Evolutionary conservation across 2,113 vertebrate genomes (phyloP).

Genomic region (Calyptomena viridis): DNA sequence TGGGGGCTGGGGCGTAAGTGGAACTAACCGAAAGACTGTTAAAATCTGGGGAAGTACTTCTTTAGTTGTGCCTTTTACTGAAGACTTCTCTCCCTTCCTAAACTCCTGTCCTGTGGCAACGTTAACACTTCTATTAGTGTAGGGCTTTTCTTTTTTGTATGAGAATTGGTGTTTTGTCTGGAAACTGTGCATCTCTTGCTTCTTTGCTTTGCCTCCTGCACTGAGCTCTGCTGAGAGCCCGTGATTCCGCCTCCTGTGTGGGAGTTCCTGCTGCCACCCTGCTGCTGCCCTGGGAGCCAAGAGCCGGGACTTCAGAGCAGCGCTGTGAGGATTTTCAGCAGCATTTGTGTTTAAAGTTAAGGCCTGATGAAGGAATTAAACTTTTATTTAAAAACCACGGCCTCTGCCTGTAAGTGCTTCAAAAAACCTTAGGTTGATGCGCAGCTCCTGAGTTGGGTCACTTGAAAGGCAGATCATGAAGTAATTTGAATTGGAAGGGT

Average conservation of each 20-base stretch:
- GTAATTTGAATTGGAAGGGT: neutral
- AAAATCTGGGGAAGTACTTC: neutral
- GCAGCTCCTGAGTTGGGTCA: neutral
- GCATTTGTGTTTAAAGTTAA: conserved; percentile 58
- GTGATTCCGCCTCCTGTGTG: conserved; percentile 9
- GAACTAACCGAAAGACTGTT: neutral
- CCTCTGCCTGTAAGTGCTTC: neutral
- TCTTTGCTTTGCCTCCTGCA: conserved; percentile 34
- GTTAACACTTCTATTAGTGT: neutral
- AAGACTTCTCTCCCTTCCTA: conserved; percentile 35
- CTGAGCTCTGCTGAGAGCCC: conserved; percentile 15
- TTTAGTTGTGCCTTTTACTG: conserved; percentile 53
- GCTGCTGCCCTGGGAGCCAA: neutral
- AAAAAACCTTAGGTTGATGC: neutral
- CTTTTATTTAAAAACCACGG: conserved; percentile 57
- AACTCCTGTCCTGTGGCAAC: conserved; percentile 19
- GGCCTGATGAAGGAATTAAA: conserved; percentile 69
- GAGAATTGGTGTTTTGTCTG: conserved; percentile 27
- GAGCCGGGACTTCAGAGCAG: neutral
- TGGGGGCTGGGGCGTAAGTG: neutral
- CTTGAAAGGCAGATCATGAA: neutral
- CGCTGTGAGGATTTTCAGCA: neutral
- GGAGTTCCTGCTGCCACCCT: conserved; percentile 11
- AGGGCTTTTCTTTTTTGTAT: conserved; percentile 27
- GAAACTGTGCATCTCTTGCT: conserved; percentile 10